Evolutionary conservation across 2,888 invertebrate species (phyloP).

Genomic region (Eupithecia pulchellata): DNA sequence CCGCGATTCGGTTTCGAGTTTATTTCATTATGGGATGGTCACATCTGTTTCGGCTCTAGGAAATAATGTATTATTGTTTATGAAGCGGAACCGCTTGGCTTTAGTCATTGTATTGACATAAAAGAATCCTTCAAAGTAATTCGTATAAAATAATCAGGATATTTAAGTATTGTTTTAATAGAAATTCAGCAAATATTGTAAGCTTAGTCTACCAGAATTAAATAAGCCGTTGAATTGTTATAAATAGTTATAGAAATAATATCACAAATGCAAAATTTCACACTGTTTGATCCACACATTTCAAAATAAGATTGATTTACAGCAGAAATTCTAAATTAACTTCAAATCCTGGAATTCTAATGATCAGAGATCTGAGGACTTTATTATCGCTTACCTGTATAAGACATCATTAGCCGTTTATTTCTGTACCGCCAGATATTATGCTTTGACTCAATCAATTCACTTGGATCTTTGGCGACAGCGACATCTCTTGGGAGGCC

Average conservation of each 20-base stretch:
- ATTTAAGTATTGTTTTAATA: too few species aligned
- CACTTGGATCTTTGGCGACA: slow-evolving; percentile 63
- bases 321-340: slow-evolving; percentile 55
- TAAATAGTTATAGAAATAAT: background rate
- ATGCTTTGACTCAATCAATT: slow-evolving; percentile 78
- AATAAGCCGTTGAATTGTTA: background rate
- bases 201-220: background rate
- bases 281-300: slow-evolving; percentile 20
- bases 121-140: background rate
- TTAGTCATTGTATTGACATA: slow-evolving; percentile 33
- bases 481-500: slow-evolving; percentile 83
- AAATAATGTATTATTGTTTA: slow-evolving; percentile 71
- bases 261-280: slow-evolving; percentile 34
- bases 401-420: slow-evolving; percentile 81
- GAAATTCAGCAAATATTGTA: too few species aligned
- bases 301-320: slow-evolving; percentile 42
- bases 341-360: slow-evolving; percentile 68
- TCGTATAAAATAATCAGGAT: background rate
- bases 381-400: slow-evolving; percentile 81
- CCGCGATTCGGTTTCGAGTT: slow-evolving; percentile 74
- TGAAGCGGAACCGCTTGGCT: slow-evolving; percentile 74
- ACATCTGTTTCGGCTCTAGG: slow-evolving; percentile 76
- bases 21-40: slow-evolving; percentile 69
- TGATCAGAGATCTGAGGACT: slow-evolving; percentile 78
- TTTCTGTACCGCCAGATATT: slow-evolving; percentile 78